These are phyloP conservation scores for Hystrix cristata DNA, from an alignment of 2,113 vertebrate species.

Conservation along the genomic window DNA sequence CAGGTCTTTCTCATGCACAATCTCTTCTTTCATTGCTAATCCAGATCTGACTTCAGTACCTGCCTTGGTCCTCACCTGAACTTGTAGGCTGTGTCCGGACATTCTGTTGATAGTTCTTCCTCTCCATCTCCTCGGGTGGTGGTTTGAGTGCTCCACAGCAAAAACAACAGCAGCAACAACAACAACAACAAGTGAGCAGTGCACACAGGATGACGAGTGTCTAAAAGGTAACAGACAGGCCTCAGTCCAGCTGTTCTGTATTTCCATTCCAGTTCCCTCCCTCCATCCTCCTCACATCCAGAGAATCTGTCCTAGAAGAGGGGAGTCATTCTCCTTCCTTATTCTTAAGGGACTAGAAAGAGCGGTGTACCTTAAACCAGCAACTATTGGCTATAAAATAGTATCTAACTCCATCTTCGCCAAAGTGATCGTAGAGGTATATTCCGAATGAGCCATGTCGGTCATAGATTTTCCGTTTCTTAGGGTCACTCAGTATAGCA, in stretches of 20 bases:
- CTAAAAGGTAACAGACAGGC: slow-evolving; percentile 79
- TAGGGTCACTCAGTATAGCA: slow-evolving; percentile 92
- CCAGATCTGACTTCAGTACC: background rate
- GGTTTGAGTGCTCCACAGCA: slow-evolving; percentile 94
- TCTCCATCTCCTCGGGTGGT: slow-evolving; percentile 87
- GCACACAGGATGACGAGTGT: slow-evolving; percentile 90
- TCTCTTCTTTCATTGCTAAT: background rate
- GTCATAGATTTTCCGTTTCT: slow-evolving; percentile 94
- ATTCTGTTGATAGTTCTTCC: background rate
- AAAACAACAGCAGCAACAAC: slow-evolving; percentile 95
- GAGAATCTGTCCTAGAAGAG: background rate
- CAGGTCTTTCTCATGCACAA: slow-evolving; percentile 80
- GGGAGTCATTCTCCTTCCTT: background rate
- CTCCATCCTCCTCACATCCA: background rate
- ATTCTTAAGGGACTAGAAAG: slow-evolving; percentile 36
- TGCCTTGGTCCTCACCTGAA: slow-evolving; percentile 47
- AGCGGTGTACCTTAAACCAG: slow-evolving; percentile 95
- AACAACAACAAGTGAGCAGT: slow-evolving; percentile 93
- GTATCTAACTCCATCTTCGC: slow-evolving; percentile 95
- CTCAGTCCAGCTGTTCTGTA: background rate
- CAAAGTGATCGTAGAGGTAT: slow-evolving; percentile 96
- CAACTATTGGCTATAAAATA: slow-evolving; percentile 96
- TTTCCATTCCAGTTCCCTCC: background rate
- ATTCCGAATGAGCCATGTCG: slow-evolving; percentile 96
- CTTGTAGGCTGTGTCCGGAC: slow-evolving; percentile 10